Evolutionary conservation across 1,140 invertebrate species (phyloP).

Genomic region (Stegodyphus dumicola): DNA sequence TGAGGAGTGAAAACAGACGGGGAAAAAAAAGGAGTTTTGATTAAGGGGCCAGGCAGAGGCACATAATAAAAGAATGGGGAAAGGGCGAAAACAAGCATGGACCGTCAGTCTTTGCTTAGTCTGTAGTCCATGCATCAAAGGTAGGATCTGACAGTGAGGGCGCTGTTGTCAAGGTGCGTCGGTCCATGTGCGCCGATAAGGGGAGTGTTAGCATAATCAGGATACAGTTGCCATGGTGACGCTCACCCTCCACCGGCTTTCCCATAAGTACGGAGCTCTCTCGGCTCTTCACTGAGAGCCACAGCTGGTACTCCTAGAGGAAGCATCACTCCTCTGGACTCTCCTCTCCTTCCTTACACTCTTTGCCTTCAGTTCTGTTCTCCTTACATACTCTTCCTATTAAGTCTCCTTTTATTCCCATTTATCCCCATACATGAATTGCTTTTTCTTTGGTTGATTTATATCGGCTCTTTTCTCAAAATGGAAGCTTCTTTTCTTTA

Average conservation of each 20-base stretch:
- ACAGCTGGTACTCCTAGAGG: slow-evolving; percentile 43
- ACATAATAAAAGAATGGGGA: slow-evolving; percentile 31
- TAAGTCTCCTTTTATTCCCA: background rate
- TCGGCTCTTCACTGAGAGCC: slow-evolving; percentile 13
- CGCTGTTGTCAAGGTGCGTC: slow-evolving; percentile 23
- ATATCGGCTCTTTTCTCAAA: background rate
- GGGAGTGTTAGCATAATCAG: slow-evolving; percentile 60
- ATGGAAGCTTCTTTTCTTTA: background rate
- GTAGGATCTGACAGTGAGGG: slow-evolving; percentile 11
- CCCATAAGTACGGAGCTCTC: slow-evolving; percentile 49
- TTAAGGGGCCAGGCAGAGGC: slow-evolving; percentile 22
- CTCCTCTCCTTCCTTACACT: background rate
- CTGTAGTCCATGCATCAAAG: slow-evolving; percentile 40
- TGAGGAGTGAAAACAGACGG: slow-evolving; percentile 7
- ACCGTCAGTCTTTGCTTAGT: slow-evolving; percentile 10
- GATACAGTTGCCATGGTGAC: slow-evolving; percentile 47
- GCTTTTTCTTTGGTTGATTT: background rate
- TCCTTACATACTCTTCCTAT: background rate
- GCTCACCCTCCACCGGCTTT: slow-evolving; percentile 37
- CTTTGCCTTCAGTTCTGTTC: background rate
- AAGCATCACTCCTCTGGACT: slow-evolving; percentile 37
- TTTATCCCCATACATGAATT: background rate
- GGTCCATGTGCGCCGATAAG: slow-evolving; percentile 40
- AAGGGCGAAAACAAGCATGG: slow-evolving; percentile 37
- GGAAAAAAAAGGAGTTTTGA: slow-evolving; percentile 2